Percentiles rank a stretch among this genome's conserved stretches.
Conservation (phyloP, 2,113 vertebrate genomes). For the Galbula dea region DNA sequence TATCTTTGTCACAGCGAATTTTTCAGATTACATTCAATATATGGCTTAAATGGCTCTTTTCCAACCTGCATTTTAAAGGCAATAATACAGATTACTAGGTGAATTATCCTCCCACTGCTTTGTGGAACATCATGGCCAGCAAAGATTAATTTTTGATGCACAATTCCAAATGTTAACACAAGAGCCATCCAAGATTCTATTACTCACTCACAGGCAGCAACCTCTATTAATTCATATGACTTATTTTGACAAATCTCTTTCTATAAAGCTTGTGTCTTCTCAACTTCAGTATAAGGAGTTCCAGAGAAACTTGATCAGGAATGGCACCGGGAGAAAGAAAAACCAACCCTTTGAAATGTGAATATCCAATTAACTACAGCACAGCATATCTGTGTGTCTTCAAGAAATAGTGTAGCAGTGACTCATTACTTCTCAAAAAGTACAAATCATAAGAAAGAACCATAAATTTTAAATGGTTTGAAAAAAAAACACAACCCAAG, state of each 20-base stretch:
- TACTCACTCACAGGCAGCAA: neutral
- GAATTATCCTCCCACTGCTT: neutral
- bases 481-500: neutral
- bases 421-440: neutral
- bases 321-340: neutral
- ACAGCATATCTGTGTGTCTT: neutral
- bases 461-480: neutral
- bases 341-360: neutral
- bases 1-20: neutral
- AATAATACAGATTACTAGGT: neutral
- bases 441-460: neutral
- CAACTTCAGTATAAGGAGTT: neutral
- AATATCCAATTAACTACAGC: neutral
- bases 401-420: neutral
- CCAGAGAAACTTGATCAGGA: neutral
- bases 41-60: neutral
- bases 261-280: conserved; percentile 5
- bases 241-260: conserved; percentile 13
- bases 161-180: neutral
- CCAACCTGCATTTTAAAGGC: neutral
- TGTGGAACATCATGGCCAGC: neutral
- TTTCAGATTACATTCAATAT: neutral
- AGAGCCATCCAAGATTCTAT: neutral
- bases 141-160: neutral
- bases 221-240: neutral